These are phyloP conservation scores for Eupsittula cactorum DNA, from an alignment of 2,113 vertebrate species.

Conservation along the genomic window DNA sequence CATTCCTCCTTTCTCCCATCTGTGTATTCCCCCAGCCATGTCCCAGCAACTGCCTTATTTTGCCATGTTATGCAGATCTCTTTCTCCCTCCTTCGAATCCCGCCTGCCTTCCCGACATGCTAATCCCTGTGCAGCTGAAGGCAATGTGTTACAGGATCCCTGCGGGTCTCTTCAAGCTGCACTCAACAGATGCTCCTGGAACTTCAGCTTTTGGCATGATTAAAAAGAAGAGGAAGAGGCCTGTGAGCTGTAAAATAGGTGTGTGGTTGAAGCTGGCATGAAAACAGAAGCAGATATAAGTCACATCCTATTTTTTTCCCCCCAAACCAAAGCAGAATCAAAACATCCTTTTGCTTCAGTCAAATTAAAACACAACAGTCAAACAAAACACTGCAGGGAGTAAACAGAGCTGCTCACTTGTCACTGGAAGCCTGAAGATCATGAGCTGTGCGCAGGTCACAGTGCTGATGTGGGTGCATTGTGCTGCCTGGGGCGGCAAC, in stretches of 20 bases:
- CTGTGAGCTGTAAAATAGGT: not conserved
- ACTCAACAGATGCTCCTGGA: not conserved
- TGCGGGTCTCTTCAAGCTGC: not conserved
- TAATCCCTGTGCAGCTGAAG: not conserved
- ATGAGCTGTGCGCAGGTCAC: accelerated
- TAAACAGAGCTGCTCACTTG: not conserved
- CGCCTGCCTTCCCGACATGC: not conserved
- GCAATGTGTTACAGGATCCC: not conserved
- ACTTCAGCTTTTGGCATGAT: not conserved
- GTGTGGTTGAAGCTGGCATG: constrained; percentile 15
- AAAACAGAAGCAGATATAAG: constrained; percentile 33
- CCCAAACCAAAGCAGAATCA: not conserved
- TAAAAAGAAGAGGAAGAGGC: constrained; percentile 21
- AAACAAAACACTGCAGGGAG: not conserved
- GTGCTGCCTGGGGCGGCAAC: accelerated
- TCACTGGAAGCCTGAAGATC: accelerated
- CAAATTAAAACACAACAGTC: not conserved
- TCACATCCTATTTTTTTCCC: constrained; percentile 20
- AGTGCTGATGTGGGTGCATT: accelerated
- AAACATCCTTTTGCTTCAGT: constrained; percentile 52
- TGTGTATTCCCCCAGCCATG: not conserved
- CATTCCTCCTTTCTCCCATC: not conserved
- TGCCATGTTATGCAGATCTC: accelerated
- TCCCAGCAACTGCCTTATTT: not conserved
- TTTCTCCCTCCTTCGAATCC: not conserved